Evolutionary conservation across 1,140 invertebrate species (phyloP).

Genomic region (Steinernema khuongi): DNA sequence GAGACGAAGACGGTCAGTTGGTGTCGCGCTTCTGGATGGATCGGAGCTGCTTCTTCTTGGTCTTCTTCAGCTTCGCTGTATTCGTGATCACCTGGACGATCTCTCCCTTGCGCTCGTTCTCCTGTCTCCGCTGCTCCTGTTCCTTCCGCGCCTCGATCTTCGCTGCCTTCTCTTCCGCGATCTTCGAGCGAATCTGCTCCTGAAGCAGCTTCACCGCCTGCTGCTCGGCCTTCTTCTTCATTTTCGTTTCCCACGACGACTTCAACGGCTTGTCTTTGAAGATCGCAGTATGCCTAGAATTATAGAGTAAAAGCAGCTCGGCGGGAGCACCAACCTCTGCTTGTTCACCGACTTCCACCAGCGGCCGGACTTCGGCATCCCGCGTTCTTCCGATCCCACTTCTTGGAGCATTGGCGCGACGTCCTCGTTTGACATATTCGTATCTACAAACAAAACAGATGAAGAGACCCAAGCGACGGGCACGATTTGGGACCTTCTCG

Average conservation of each 20-base stretch:
- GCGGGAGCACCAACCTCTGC: constrained; percentile 22
- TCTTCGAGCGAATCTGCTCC: constrained; percentile 28
- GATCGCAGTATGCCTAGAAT: constrained; percentile 25
- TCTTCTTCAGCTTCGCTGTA: constrained; percentile 32
- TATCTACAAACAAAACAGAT: background rate
- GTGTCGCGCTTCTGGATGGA: constrained; percentile 31
- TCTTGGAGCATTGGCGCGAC: background rate
- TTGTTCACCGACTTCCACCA: constrained; percentile 34
- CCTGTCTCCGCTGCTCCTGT: constrained; percentile 28
- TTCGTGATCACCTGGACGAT: constrained; percentile 33
- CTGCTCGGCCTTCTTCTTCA: constrained; percentile 28
- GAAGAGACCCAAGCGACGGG: too few relatives aligned
- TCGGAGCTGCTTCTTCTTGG: constrained; percentile 35
- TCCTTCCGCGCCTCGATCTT: constrained; percentile 30
- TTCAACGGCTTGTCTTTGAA: constrained; percentile 33
- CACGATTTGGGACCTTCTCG: too few relatives aligned
- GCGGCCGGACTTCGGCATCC: constrained; percentile 27
- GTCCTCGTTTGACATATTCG: background rate
- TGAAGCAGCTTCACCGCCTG: constrained; percentile 24
- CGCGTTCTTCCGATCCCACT: background rate
- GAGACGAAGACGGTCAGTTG: background rate
- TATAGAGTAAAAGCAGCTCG: background rate
- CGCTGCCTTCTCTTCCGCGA: constrained; percentile 22
- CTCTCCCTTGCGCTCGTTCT: constrained; percentile 34
- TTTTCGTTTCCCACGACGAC: constrained; percentile 34